Evolutionary conservation across 2,797 vertebrate genomes (phyloP), one percentile per base, ranked within the genome.

Genomic region (Mionectes olivaceus): DNA sequence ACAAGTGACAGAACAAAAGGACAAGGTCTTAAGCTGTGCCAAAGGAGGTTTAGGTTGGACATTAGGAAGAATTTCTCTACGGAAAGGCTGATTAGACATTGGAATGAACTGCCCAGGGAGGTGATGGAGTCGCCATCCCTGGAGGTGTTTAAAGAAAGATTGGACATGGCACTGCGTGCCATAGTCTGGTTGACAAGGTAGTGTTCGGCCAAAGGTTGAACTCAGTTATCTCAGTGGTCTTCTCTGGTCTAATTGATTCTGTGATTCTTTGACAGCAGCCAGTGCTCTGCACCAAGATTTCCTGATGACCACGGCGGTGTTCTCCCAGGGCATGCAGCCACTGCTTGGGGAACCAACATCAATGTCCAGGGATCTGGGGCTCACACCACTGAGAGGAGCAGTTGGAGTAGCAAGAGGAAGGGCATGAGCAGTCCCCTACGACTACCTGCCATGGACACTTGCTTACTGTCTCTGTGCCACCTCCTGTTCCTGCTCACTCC

Each of bases 251-350:
- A 17, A 49, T 10, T 76, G 32, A 33, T 7, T 75, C 16, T 80
- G 10, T 35, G 15, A 32, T 19, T 68, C 19, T 28, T 32, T 32
- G 19, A 16, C 13, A 69, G 23, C 49, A 49, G 41, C 19, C 32
- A n/a, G 16, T 7, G 27, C 13, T 27, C 4, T 30, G 10, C 25
- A 22, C 24, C 25, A 21, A 2, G 28, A 39, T 65, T 73, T 77
- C 11, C 37, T 16, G 14, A 2, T 9, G n/a, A 33, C 5, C 7
- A 9, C 30, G 7, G 23, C 8, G 19, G 17, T 19, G 12, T 16
- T 57, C 50, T 85, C 19, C 19, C 0, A 0, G 0, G 2, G 10
- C 7, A 13, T 3, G 7, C 0, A 0, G 44, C 44, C 4, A 0
- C 18, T 18, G 39, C 64, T 8, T 24, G 7, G n/a, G 5, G 19